These are phyloP conservation scores for Drosophila baimaii DNA, from an alignment of 1,140 invertebrate genomes.

Conservation along the genomic window DNA sequence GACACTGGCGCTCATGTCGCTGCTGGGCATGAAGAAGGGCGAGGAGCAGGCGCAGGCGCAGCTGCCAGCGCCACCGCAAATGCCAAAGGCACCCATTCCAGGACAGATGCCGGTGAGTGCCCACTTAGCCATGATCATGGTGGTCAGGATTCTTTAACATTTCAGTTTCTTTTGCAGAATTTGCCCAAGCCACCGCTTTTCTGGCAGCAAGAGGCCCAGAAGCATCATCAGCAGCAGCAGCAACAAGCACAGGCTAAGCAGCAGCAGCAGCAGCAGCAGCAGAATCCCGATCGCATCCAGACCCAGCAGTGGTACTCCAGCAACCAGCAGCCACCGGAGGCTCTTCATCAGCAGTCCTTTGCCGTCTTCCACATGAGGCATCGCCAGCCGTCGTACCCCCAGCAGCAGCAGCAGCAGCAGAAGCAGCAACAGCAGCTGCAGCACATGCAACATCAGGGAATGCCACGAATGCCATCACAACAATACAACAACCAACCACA, in stretches of 20 bases:
- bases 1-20: constrained; percentile 52
- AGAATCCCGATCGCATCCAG: constrained; percentile 9
- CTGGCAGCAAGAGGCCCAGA: constrained; percentile 64
- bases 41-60: not conserved
- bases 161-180: constrained; percentile 28
- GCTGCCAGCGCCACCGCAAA: not conserved
- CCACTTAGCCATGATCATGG: not conserved
- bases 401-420: not conserved
- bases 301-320: constrained; percentile 18
- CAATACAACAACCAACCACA: not conserved
- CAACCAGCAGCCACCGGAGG: not conserved
- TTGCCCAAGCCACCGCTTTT: constrained; percentile 63
- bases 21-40: constrained; percentile 51
- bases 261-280: not conserved
- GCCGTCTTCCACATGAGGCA: not conserved
- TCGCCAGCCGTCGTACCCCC: not conserved
- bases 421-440: not conserved
- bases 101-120: constrained; percentile 43
- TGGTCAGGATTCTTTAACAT: no score
- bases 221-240: constrained; percentile 32
- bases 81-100: not conserved
- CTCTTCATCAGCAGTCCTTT: not conserved
- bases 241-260: not conserved
- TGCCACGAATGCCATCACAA: not conserved
- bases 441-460: not conserved